These are phyloP conservation scores for Siniperca undulata DNA, from an alignment of 2,797 vertebrate species.

Conservation along the genomic window DNA sequence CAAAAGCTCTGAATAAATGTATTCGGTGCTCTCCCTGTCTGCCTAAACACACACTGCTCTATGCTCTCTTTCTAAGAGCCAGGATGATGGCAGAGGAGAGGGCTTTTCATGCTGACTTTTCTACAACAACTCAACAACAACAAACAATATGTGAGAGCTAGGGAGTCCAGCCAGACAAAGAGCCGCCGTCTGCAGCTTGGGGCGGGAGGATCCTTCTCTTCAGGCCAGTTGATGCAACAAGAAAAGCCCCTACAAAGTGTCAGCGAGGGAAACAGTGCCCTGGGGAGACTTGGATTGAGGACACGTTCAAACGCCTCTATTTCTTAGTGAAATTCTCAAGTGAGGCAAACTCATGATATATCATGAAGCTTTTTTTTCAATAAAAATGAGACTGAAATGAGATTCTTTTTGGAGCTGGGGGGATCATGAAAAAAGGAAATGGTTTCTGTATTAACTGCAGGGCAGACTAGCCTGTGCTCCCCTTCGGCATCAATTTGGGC, in stretches of 20 bases:
- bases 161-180: constrained; percentile 53
- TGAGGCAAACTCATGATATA: constrained; percentile 30
- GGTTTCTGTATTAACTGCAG: constrained; percentile 50
- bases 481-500: constrained; percentile 60
- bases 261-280: constrained; percentile 34
- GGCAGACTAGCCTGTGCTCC: constrained; percentile 49
- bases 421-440: constrained; percentile 53
- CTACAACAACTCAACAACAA: constrained; percentile 31
- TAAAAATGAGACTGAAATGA: constrained; percentile 45
- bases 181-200: constrained; percentile 24
- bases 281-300: constrained; percentile 46
- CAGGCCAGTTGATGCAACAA: constrained; percentile 42
- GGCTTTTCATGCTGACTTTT: constrained; percentile 56
- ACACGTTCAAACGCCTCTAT: constrained; percentile 26
- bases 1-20: constrained; percentile 38
- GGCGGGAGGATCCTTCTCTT: constrained; percentile 29
- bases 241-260: constrained; percentile 39
- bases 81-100: constrained; percentile 41
- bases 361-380: constrained; percentile 11
- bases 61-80: constrained; percentile 38
- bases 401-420: constrained; percentile 34
- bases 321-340: constrained; percentile 21
- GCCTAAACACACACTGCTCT: constrained; percentile 50
- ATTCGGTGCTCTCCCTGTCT: constrained; percentile 17
- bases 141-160: constrained; percentile 56